Evolutionary conservation across 2,888 invertebrate genomes (phyloP).

Genomic region (Athalia cordata): DNA sequence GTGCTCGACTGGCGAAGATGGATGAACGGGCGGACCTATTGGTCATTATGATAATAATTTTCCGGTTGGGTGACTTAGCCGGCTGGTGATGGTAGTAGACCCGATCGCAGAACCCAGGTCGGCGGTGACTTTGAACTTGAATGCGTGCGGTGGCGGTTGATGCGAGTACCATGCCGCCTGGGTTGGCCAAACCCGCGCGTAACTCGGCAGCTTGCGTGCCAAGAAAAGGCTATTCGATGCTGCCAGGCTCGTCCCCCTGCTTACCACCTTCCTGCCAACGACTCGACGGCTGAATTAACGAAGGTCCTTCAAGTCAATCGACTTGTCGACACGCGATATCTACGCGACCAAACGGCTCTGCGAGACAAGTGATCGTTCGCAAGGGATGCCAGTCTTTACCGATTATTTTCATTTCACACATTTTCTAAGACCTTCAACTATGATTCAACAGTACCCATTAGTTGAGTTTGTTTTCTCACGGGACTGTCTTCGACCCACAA

Average conservation of each 20-base stretch:
- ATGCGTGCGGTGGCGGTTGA: slow-evolving; percentile 29
- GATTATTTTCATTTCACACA: neutral
- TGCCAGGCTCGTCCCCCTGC: slow-evolving; percentile 13
- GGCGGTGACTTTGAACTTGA: slow-evolving; percentile 44
- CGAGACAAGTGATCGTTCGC: slow-evolving; percentile 11
- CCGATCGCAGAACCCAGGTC: slow-evolving; percentile 25
- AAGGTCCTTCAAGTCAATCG: slow-evolving; percentile 42
- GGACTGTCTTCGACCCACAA: neutral
- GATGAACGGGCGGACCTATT: slow-evolving; percentile 58
- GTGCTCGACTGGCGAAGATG: slow-evolving; percentile 45
- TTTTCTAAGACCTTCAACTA: slow-evolving; percentile 4
- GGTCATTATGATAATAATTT: slow-evolving; percentile 69
- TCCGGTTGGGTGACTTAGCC: slow-evolving; percentile 59
- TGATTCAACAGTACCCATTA: neutral
- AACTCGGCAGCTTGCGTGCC: slow-evolving; percentile 44
- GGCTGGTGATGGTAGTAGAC: slow-evolving; percentile 36
- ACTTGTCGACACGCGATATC: slow-evolving; percentile 42
- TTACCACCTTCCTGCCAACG: slow-evolving; percentile 46
- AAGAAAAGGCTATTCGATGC: slow-evolving; percentile 42
- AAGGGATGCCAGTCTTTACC: neutral
- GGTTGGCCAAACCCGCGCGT: slow-evolving; percentile 36
- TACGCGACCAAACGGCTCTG: slow-evolving; percentile 16
- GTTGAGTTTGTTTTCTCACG: neutral
- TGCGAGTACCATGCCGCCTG: slow-evolving; percentile 19
- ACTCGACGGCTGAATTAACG: slow-evolving; percentile 41